Conservation (phyloP, 1,140 invertebrate genomes). For the Eciton burchellii region DNA sequence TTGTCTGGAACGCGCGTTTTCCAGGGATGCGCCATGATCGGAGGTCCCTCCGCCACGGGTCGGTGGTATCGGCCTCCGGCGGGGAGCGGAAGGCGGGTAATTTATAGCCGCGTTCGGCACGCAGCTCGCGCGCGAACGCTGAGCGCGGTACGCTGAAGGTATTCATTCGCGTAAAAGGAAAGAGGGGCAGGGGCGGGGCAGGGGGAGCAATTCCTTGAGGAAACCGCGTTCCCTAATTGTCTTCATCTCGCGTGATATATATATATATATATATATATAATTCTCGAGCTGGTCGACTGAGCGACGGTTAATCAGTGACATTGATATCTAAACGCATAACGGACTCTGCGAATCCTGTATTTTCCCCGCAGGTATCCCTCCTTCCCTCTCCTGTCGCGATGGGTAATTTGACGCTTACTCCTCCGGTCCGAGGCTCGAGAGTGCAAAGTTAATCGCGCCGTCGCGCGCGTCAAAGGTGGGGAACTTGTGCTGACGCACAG, state of each 20-base stretch:
- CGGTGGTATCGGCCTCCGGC: slow-evolving; percentile 24
- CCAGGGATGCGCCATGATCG: slow-evolving; percentile 47
- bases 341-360: not conserved
- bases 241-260: not conserved
- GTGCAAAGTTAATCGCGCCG: not conserved
- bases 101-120: slow-evolving; percentile 59
- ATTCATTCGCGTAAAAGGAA: not conserved
- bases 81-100: slow-evolving; percentile 44
- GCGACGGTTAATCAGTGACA: not conserved
- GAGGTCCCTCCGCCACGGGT: slow-evolving; percentile 15
- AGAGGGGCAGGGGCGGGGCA: not conserved
- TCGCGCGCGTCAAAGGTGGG: not conserved
- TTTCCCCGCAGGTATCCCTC: not conserved
- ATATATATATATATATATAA: not conserved
- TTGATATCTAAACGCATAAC: not conserved
- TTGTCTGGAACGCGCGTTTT: slow-evolving; percentile 30
- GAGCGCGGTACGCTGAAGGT: slow-evolving; percentile 10
- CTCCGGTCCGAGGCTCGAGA: not conserved
- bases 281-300: too few relatives aligned
- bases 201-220: slow-evolving; percentile 12
- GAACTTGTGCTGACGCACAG: slow-evolving; percentile 29
- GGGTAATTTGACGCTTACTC: not conserved
- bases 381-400: not conserved
- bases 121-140: not conserved
- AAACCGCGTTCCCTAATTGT: not conserved